These are phyloP conservation scores for Myiotriccus ornatus DNA, from an alignment of 2,797 vertebrate species.

Conservation along the genomic window DNA sequence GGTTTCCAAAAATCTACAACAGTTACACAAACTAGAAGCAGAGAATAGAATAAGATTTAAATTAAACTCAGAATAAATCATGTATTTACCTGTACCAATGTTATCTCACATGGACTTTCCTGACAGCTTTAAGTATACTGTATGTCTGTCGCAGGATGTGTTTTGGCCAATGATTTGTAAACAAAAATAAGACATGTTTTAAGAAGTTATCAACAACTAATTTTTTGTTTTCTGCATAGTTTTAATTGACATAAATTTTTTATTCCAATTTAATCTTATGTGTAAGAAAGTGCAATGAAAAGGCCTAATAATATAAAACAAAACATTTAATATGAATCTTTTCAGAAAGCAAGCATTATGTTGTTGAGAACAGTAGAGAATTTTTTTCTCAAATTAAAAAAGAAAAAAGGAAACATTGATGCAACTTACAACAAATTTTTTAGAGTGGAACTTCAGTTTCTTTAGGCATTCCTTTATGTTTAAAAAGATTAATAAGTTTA, in stretches of 20 bases:
- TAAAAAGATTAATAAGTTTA: background rate
- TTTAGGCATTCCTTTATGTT: background rate
- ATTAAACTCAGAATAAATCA: background rate
- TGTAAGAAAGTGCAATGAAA: background rate
- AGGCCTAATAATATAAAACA: background rate
- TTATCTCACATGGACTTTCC: background rate
- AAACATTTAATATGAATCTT: background rate
- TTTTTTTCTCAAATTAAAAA: background rate
- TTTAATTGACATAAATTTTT: background rate
- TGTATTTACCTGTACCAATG: background rate
- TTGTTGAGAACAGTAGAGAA: background rate
- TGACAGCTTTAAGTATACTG: background rate
- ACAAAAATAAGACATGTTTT: background rate
- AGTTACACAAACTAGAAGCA: background rate
- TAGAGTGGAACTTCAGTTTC: accelerated
- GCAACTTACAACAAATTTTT: background rate
- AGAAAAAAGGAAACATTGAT: background rate
- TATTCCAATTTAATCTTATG: background rate
- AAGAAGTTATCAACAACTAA: background rate
- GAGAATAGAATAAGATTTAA: background rate
- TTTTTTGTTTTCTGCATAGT: background rate
- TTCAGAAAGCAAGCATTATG: background rate
- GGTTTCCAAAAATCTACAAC: background rate
- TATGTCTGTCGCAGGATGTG: background rate
- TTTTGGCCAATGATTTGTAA: background rate